Percentiles rank a stretch among this genome's conserved stretches.
Conservation (phyloP, 2,888 invertebrate species). For the Ashinkailepas kermadecensis region DNA sequence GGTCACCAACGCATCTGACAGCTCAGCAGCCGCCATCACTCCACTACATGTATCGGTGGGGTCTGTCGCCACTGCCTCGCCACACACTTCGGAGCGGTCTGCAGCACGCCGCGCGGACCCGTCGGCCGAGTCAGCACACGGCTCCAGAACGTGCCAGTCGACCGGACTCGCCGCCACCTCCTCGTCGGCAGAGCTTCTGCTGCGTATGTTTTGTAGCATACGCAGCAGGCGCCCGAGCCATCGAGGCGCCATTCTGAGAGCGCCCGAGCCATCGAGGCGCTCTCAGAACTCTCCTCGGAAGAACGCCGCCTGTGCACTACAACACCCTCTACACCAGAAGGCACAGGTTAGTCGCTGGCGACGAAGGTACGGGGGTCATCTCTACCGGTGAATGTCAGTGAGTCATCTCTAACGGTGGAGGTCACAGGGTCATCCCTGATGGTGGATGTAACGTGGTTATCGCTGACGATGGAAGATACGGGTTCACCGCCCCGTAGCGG, state of each 20-base stretch:
- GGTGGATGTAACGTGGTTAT: too few species aligned
- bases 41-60: not conserved
- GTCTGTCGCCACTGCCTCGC: too few species aligned
- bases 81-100: not conserved
- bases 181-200: not conserved
- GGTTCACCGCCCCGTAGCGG: too few species aligned
- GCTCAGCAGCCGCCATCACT: not conserved
- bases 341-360: too few species aligned
- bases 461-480: too few species aligned
- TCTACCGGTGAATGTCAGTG: too few species aligned
- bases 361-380: too few species aligned
- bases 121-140: not conserved
- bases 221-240: not conserved
- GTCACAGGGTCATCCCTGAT: too few species aligned
- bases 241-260: not conserved
- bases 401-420: too few species aligned
- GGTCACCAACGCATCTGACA: not conserved
- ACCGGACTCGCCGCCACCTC: not conserved
- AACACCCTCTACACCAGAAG: too few species aligned
- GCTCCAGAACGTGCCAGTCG: not conserved
- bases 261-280: not conserved
- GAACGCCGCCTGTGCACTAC: not conserved
- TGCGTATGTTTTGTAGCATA: not conserved
- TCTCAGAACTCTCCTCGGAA: not conserved
- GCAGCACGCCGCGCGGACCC: not conserved